Evolutionary conservation across 2,888 invertebrate species (phyloP), one percentile per base, ranked within the genome.

Genomic region (Sphinx pinastri): DNA sequence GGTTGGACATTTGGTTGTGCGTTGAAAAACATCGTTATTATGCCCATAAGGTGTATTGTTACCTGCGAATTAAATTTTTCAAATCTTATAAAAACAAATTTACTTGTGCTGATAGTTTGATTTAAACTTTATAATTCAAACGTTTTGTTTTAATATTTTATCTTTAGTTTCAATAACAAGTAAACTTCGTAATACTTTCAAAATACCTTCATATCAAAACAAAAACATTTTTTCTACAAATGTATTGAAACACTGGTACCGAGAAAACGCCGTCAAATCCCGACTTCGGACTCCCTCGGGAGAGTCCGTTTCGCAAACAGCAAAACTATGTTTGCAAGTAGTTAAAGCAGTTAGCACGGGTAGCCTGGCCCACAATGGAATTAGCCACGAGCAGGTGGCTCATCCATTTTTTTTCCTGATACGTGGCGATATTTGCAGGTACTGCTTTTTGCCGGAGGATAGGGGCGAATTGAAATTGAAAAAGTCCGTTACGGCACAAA

Each of bases 331-430:
- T 63, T 63, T 63, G 63, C 19, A 67, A 67, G 51, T 54, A 67
- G 67, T 67, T 67, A 67, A 67, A 12, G 67, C 67, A 12, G 49
- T 67, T 54, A 67, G 67, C 10, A 49, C 19, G 25, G 52, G 51
- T 19, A 63, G 16, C 49, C 57, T 19, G 57, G 6, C 52, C 52
- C 38, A n/a, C 63, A 63, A 63, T 19, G 49, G 19, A 51, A 67
- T 54, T 67, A 67, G 54, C 31, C 49, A 51, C 25, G n/a, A 49
- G 67, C 67, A 67, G 67, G 67, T 67, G 67, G n/a, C 31, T 67
- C 52, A 67, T 67, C 52, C n/a, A 25, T 67, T 67, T 67, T 67
- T 25, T n/a, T 38, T 19, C n/a, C 52, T 38, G 67, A 51, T 31
- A 25, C 49, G 63, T 63, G 52, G 25, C 67, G 51, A 14, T 16